Evolutionary conservation across 1,140 invertebrate species (phyloP).

Genomic region (Listronotus bonariensis): DNA sequence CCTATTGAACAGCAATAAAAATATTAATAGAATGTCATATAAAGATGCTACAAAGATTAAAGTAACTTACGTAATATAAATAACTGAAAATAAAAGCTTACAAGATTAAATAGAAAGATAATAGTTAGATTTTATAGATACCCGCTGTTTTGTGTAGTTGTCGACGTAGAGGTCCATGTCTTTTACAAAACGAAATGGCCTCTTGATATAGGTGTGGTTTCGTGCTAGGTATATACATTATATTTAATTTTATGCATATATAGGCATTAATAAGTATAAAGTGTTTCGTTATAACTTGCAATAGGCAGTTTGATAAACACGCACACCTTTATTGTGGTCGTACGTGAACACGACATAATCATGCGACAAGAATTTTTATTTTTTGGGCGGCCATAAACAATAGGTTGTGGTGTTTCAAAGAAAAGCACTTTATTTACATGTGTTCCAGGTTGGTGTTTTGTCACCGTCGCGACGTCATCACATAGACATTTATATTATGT

Average conservation of each 20-base stretch:
- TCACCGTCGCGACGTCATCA: no score
- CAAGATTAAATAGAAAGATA: no score
- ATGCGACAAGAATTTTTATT: constrained; percentile 13
- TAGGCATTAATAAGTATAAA: constrained; percentile 3
- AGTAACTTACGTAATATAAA: no score
- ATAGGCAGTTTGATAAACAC: constrained; percentile 6
- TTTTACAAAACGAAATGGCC: not conserved
- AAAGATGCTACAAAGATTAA: no score
- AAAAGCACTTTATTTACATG: not conserved
- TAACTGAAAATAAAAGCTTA: no score
- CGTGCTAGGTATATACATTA: not conserved
- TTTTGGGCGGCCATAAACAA: constrained; percentile 2
- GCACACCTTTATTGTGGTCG: not conserved
- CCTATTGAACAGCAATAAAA: no score
- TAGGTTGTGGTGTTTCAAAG: not conserved
- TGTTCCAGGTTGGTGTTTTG: no score
- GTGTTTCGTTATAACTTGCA: constrained; percentile 2
- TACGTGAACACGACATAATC: constrained; percentile 11
- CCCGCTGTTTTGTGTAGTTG: not conserved
- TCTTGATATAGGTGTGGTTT: constrained; percentile 1
- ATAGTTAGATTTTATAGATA: no score
- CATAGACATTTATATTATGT: no score
- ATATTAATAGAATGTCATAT: no score
- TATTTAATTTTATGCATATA: constrained; percentile 5
- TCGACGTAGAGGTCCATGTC: constrained; percentile 6